These are phyloP conservation scores for Phaedon cochleariae DNA, from an alignment of 2,888 invertebrate species.

Conservation along the genomic window DNA sequence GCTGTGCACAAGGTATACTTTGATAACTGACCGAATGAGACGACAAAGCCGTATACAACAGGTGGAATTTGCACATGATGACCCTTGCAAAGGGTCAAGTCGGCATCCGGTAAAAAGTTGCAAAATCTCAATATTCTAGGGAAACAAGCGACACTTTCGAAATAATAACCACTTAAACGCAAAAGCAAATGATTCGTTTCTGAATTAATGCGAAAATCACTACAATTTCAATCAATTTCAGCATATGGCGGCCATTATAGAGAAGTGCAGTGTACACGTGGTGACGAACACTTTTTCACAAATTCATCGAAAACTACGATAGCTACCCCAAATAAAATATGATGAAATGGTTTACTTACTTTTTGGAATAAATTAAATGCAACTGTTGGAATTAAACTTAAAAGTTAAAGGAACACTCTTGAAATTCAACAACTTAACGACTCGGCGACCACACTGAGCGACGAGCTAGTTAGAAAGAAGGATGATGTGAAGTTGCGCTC, in stretches of 20 bases:
- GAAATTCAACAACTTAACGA: conserved; percentile 53
- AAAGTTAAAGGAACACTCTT: conserved; percentile 51
- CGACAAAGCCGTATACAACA: conserved; percentile 23
- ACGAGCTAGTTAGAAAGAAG: conserved; percentile 61
- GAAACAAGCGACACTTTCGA: neutral
- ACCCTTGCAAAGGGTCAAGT: neutral
- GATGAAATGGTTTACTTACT: conserved; percentile 49
- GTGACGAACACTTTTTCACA: conserved; percentile 42
- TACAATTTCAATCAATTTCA: conserved; percentile 38
- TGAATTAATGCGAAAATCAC: neutral
- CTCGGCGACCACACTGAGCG: conserved; percentile 58
- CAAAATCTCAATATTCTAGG: neutral
- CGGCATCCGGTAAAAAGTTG: neutral
- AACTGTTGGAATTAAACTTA: conserved; percentile 52
- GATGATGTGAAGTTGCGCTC: conserved; percentile 51
- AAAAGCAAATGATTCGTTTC: neutral
- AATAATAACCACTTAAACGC: neutral
- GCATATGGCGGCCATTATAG: conserved; percentile 60
- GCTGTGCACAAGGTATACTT: no score
- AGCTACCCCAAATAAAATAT: conserved; percentile 24
- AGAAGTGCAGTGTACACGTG: conserved; percentile 57
- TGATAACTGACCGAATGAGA: neutral
- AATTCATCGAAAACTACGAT: conserved; percentile 33
- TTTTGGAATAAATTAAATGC: conserved; percentile 55
- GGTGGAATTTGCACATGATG: conserved; percentile 23